These are phyloP conservation scores for Drosophila dives DNA, from an alignment of 2,888 invertebrate genomes.

Conservation along the genomic window DNA sequence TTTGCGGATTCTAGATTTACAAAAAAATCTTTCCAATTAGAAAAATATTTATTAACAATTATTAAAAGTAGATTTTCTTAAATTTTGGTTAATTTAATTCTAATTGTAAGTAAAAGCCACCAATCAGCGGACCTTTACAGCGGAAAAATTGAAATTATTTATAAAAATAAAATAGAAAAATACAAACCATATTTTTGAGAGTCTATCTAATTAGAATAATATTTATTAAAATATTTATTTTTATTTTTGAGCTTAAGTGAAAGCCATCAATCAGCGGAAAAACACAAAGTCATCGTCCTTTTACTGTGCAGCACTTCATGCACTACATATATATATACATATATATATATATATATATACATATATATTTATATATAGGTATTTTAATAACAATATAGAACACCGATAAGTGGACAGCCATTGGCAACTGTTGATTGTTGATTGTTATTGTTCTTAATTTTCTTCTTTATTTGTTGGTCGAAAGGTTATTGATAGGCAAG, in stretches of 20 bases:
- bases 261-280: slow-evolving; percentile 24
- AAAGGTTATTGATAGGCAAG: slow-evolving; percentile 51
- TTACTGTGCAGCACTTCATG: slow-evolving; percentile 27
- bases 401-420: slow-evolving; percentile 55
- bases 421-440: slow-evolving; percentile 49
- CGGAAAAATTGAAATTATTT: not conserved
- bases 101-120: no score
- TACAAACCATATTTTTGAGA: no score
- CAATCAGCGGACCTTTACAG: no score
- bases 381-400: slow-evolving; percentile 26
- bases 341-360: no score
- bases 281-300: slow-evolving; percentile 28
- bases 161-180: not conserved
- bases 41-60: not conserved
- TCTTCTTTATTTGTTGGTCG: not conserved
- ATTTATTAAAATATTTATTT: no score
- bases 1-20: not conserved
- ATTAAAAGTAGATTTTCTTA: no score
- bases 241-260: not conserved
- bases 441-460: not conserved
- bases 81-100: no score
- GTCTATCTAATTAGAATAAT: no score
- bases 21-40: not conserved
- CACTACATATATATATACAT: slow-evolving; percentile 8
- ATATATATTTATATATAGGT: not conserved